Conservation (phyloP, 2,888 invertebrate species). For the Sphecodes monilicornis region DNA sequence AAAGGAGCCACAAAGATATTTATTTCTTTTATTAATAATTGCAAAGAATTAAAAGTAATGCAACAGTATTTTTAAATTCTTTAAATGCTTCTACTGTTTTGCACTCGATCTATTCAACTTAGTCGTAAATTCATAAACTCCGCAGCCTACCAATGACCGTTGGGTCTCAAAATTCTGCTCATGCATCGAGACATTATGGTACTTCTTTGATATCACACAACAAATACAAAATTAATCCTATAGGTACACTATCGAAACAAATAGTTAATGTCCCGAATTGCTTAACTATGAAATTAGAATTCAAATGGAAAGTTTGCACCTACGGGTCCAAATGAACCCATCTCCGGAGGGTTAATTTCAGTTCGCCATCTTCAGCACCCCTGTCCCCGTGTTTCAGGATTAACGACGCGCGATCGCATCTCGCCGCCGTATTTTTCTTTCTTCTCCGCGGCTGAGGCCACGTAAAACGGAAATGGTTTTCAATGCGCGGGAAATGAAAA, state of each 20-base stretch:
- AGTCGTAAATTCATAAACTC: no score
- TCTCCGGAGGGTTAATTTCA: neutral
- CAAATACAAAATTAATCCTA: no score
- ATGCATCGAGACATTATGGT: no score
- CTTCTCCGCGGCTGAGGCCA: neutral
- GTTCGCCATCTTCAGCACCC: neutral
- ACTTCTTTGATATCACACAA: no score
- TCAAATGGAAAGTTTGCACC: neutral
- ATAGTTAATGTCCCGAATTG: neutral
- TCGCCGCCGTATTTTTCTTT: neutral
- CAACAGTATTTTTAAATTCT: no score
- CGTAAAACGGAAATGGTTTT: slow-evolving; percentile 14
- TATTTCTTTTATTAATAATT: no score
- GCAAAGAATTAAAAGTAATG: no score
- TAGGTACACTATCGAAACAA: neutral
- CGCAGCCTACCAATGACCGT: no score
- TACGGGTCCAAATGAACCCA: neutral
- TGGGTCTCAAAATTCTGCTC: neutral
- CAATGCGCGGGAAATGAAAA: slow-evolving; percentile 30
- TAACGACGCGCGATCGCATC: neutral
- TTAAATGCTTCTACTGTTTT: no score
- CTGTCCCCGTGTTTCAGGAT: neutral
- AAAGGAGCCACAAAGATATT: no score
- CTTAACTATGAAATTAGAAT: neutral
- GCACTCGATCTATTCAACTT: no score